Evolutionary conservation across 2,113 vertebrate genomes (phyloP).

Genomic region (Sapayoa aenigma): DNA sequence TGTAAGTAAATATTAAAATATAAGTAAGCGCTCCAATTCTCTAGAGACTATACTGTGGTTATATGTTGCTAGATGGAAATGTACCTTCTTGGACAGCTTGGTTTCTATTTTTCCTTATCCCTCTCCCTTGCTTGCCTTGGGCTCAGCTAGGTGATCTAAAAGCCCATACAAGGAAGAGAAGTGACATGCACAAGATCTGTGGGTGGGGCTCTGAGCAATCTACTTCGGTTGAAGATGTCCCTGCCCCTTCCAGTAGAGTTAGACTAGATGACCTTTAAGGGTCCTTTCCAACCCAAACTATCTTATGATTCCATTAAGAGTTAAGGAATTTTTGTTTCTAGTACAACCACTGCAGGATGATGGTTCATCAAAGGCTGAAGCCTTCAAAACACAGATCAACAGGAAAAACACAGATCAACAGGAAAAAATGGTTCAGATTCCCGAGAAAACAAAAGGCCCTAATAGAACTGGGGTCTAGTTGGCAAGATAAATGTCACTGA

Average conservation of each 20-base stretch:
- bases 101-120: not conserved
- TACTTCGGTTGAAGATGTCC: not conserved
- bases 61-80: not conserved
- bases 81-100: not conserved
- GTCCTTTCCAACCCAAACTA: not conserved
- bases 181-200: not conserved
- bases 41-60: not conserved
- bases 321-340: not conserved
- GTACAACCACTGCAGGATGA: not conserved
- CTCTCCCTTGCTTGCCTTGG: not conserved
- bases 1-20: not conserved
- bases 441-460: not conserved
- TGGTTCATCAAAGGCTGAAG: not conserved
- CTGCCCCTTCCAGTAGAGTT: not conserved
- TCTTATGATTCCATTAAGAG: not conserved
- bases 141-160: not conserved
- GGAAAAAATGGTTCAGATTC: not conserved
- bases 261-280: not conserved
- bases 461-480: not conserved
- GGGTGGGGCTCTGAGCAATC: accelerated
- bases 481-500: not conserved
- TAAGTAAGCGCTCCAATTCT: not conserved
- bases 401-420: not conserved
- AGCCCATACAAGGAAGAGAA: not conserved
- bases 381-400: not conserved